A percentile compares a stretch with the other conserved stretches of the same genome.
Evolutionary conservation across 1,140 invertebrate genomes (phyloP).

Genomic region (Aporrectodea caliginosa): DNA sequence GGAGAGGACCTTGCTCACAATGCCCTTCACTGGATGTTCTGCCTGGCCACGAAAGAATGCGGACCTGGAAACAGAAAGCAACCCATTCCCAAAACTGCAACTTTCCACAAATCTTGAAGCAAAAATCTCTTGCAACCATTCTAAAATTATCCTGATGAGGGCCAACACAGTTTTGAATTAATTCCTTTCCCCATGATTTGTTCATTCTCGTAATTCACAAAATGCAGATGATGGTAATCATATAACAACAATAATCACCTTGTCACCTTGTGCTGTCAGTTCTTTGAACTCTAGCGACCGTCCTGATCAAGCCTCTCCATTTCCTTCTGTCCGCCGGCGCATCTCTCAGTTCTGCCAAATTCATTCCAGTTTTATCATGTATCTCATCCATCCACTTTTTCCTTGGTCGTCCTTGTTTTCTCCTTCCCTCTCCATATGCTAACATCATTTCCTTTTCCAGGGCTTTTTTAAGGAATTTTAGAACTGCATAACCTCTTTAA

Average conservation of each 20-base stretch:
- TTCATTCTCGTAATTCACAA: background rate
- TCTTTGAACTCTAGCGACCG: background rate
- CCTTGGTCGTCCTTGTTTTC: too few relatives aligned
- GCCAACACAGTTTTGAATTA: background rate
- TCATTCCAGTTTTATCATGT: too few relatives aligned
- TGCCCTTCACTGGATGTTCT: slow-evolving; percentile 76
- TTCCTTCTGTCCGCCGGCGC: too few relatives aligned
- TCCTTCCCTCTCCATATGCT: too few relatives aligned
- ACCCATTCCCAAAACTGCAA: background rate
- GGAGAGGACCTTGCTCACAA: slow-evolving; percentile 80
- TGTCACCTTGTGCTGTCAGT: too few relatives aligned
- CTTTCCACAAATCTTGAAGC: too few relatives aligned
- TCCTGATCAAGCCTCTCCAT: background rate
- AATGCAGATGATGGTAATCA: background rate
- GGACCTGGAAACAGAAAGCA: slow-evolving; percentile 60
- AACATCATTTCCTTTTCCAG: too few relatives aligned
- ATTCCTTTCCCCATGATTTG: background rate
- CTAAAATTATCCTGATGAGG: too few relatives aligned
- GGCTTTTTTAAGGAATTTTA: too few relatives aligned
- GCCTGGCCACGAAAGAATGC: slow-evolving; percentile 75
- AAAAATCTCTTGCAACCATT: too few relatives aligned
- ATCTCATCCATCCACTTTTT: too few relatives aligned
- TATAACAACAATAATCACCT: background rate
- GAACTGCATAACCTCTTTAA: too few relatives aligned
- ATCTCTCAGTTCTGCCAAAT: background rate